phyloP scores from a whole-genome alignment of 2,113 vertebrate species.

The Campylomormyrus tamandua region DNA sequence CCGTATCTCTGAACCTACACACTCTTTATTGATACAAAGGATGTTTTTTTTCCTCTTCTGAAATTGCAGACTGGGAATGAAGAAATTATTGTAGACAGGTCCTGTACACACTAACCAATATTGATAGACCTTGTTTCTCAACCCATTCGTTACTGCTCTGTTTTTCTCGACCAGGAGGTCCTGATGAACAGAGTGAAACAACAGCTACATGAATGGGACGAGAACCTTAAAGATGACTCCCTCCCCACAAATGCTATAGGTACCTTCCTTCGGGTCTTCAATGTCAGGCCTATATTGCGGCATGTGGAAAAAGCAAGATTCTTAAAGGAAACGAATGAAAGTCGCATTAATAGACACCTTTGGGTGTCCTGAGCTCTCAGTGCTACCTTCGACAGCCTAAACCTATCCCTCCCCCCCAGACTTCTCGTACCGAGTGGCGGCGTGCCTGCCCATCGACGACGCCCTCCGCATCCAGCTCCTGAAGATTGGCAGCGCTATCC shows the following conservation, averaged over 20 bases:
- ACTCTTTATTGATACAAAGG: not conserved
- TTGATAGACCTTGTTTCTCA: not conserved
- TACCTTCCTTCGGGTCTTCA: constrained; percentile 38
- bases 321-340: not conserved
- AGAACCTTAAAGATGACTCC: constrained; percentile 93
- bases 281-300: not conserved
- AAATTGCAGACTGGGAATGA: not conserved
- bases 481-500: constrained; percentile 89
- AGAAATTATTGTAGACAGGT: not conserved
- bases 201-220: constrained; percentile 94
- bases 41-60: not conserved
- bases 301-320: not conserved
- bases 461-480: constrained; percentile 83
- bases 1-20: not conserved
- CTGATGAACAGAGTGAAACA: constrained; percentile 94
- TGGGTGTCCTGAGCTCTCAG: not conserved
- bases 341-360: not conserved
- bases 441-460: constrained; percentile 93
- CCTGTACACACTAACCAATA: not conserved
- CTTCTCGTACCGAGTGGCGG: constrained; percentile 95
- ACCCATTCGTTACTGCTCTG: constrained; percentile 20
- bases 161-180: constrained; percentile 74
- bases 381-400: not conserved
- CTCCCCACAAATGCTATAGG: constrained; percentile 90
- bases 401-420: constrained; percentile 57